A percentile compares a stretch with the other conserved stretches of the same genome.
phyloP scores from a whole-genome alignment of 1,140 invertebrate species.

The Adoxophyes honmai region DNA sequence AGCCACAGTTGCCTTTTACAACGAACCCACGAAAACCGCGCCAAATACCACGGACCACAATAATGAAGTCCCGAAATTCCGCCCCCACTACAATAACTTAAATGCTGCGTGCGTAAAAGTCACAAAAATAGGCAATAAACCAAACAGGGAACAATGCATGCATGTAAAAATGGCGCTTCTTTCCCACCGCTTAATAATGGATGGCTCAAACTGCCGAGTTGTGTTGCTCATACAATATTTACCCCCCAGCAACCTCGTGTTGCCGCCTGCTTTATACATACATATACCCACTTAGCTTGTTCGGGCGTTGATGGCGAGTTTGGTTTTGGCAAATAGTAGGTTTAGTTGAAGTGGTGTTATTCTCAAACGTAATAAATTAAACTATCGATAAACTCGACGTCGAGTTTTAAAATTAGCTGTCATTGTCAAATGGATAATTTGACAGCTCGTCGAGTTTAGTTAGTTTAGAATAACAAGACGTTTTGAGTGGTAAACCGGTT shows the following conservation, averaged over 20 bases:
- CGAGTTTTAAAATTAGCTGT: too few species aligned
- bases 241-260: slow-evolving; percentile 58
- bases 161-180: slow-evolving; percentile 42
- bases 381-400: too few species aligned
- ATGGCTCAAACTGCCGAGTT: slow-evolving; percentile 74
- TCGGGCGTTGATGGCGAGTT: slow-evolving; percentile 4
- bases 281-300: slow-evolving; percentile 24
- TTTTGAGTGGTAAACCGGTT: too few species aligned
- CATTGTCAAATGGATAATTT: too few species aligned
- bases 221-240: slow-evolving; percentile 73
- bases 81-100: slow-evolving; percentile 46
- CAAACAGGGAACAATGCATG: slow-evolving; percentile 59
- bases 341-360: too few species aligned
- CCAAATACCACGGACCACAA: slow-evolving; percentile 5
- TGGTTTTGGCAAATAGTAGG: neutral
- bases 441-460: too few species aligned
- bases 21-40: slow-evolving; percentile 3
- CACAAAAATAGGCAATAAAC: slow-evolving; percentile 60
- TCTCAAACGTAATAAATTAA: too few species aligned
- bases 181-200: slow-evolving; percentile 69
- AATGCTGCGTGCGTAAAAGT: slow-evolving; percentile 38
- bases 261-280: slow-evolving; percentile 52
- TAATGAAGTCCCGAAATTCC: too few species aligned
- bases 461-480: too few species aligned
- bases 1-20: too few species aligned